Conservation (phyloP, 2,888 invertebrate species). For the Agrotis segetum region DNA sequence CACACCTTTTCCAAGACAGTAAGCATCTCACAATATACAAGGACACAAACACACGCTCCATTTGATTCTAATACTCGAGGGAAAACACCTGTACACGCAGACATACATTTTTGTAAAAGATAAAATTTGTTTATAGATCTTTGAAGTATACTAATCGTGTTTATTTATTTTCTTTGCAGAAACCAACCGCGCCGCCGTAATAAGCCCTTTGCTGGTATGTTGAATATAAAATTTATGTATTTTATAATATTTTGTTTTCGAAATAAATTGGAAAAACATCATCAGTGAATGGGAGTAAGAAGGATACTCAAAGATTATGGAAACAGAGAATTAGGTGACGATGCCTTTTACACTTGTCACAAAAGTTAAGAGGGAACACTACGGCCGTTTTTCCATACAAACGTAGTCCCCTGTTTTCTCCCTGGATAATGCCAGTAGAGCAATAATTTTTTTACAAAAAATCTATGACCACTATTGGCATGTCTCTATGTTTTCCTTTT, state of each 20-base stretch:
- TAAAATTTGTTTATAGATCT: constrained; percentile 20
- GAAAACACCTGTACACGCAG: constrained; percentile 30
- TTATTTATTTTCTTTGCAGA: constrained; percentile 68
- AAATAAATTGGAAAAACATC: not conserved
- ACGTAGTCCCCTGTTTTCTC: too few relatives aligned
- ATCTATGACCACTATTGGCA: too few relatives aligned
- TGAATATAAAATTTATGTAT: not conserved
- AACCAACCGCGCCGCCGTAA: constrained; percentile 65
- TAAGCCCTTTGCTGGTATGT: constrained; percentile 53
- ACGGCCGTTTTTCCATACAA: too few relatives aligned
- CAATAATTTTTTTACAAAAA: too few relatives aligned
- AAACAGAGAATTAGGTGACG: not conserved
- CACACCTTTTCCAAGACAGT: constrained; percentile 54
- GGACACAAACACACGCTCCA: constrained; percentile 49
- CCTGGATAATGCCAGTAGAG: too few relatives aligned
- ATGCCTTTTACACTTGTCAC: not conserved
- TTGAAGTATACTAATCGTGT: constrained; percentile 42
- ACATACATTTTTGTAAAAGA: constrained; percentile 35
- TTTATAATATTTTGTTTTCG: not conserved
- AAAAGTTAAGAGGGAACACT: too few relatives aligned
- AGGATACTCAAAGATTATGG: not conserved
- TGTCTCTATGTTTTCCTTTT: too few relatives aligned
- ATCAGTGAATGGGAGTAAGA: not conserved
- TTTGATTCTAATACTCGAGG: constrained; percentile 45
- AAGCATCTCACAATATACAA: constrained; percentile 36